Evolutionary conservation across 2,797 vertebrate genomes (phyloP).

Genomic region (Micrastur ruficollis): DNA sequence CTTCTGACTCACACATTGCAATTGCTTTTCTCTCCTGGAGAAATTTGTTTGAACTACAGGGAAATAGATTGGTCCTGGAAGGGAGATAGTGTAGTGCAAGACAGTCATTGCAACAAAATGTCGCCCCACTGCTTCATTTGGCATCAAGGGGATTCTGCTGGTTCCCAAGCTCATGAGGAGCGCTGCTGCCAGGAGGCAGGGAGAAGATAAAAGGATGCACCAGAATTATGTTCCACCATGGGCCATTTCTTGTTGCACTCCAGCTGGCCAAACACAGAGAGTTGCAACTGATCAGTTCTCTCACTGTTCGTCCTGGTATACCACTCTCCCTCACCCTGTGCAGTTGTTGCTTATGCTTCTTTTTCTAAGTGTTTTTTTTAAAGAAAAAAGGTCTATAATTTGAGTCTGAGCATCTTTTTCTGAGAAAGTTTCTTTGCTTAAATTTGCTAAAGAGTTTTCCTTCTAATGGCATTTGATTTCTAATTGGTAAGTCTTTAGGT

Average conservation of each 20-base stretch:
- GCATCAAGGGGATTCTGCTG: background rate
- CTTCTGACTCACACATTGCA: background rate
- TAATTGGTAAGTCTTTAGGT: background rate
- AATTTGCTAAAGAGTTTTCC: background rate
- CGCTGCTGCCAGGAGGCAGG: background rate
- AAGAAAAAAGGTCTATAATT: background rate
- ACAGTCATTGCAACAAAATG: background rate
- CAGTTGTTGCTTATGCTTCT: background rate
- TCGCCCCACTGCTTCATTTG: background rate
- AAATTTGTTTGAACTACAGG: background rate
- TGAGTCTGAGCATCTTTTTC: background rate
- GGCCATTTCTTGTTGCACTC: background rate
- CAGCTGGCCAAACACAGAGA: background rate
- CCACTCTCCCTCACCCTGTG: background rate
- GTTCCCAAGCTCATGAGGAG: background rate
- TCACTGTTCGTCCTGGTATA: background rate
- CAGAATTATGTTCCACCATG: background rate
- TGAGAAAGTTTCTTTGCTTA: background rate
- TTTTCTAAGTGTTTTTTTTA: background rate
- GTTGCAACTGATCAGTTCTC: background rate
- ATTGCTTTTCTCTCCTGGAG: background rate
- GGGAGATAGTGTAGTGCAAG: background rate
- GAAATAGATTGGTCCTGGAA: background rate
- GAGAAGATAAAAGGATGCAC: background rate
- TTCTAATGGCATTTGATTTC: background rate